A percentile compares a stretch with the other conserved stretches of the same genome.
Conservation (phyloP, 2,797 vertebrate species). For the Nannoperca obscura region DNA sequence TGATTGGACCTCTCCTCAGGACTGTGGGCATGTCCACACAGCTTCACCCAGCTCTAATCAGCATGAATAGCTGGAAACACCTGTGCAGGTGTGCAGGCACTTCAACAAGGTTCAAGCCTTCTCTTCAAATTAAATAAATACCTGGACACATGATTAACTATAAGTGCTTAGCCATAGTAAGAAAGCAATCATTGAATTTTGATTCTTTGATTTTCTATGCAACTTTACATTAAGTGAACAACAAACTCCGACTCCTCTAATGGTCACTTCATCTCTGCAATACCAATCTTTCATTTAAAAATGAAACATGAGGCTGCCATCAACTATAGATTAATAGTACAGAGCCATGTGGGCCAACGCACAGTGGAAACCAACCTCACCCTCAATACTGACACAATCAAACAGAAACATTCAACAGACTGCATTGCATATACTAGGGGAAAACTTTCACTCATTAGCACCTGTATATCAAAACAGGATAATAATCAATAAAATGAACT, state of each 20-base stretch:
- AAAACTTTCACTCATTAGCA: background rate
- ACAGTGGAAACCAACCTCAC: background rate
- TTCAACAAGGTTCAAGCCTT: background rate
- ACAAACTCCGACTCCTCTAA: no score
- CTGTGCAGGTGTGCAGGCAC: background rate
- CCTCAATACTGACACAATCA: background rate
- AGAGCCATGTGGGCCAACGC: background rate
- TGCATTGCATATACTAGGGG: background rate
- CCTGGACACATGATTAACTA: background rate
- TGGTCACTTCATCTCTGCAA: background rate
- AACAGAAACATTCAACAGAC: no score
- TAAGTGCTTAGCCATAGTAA: background rate
- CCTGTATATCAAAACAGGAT: background rate
- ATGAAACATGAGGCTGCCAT: background rate
- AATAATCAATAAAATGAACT: background rate
- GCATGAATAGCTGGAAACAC: background rate
- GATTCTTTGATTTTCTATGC: no score
- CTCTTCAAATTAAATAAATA: no score
- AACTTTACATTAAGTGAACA: no score
- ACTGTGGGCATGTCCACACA: background rate
- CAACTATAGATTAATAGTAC: background rate
- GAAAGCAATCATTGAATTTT: background rate
- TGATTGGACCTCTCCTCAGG: background rate
- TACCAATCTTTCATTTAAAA: background rate
- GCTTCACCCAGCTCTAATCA: background rate